Evolutionary conservation across 2,113 vertebrate genomes (phyloP), one percentile per base, ranked within the genome.

Genomic region (Nothobranchius furzeri): DNA sequence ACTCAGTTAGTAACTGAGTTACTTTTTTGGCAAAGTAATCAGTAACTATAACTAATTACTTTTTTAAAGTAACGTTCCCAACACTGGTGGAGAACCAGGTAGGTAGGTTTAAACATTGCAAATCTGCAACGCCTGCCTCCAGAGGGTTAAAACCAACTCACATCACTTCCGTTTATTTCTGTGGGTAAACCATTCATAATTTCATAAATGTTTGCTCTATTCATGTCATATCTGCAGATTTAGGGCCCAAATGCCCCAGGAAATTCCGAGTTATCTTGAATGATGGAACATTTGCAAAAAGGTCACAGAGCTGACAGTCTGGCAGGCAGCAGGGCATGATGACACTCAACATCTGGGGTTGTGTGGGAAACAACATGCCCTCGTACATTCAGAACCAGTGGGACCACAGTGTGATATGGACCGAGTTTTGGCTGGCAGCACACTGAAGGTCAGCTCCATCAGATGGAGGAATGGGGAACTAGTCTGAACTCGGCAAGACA

Each of bases 321-420:
- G 60, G 60, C 37, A 4, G 60, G 50, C 68, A 63, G 66, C 66
- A 67, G 70, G 51, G 50, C 57, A 49, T 46, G 63, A 68, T 73
- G 82, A 77, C 81, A 77, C 61, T 12, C 56, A 88, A 83, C 86
- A 89, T 88, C 85, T 89, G 87, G 86, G 76, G 56, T 72, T 70
- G 77, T 50, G 63, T 76, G 70, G 70, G 68, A 78, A 81, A 83
- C 69, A 79, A 79, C 82, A 75, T 66, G 81, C 20, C 35, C 61
- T 66, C 56, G 65, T 70, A 69, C 43, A 56, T 65, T 73, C 66
- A 54, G 60, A 79, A 70, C 55, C 81, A 73, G 69, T 68, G 68
- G 57, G 54, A 62, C 42, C 55, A 59, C 64, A 30, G 17, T 53
- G 63, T 40, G 45, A 54, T 59, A 79, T 53, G 59, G 46, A 61